These are phyloP conservation scores for Muscicapa adusta DNA, from an alignment of 2,113 vertebrate genomes.

Conservation along the genomic window DNA sequence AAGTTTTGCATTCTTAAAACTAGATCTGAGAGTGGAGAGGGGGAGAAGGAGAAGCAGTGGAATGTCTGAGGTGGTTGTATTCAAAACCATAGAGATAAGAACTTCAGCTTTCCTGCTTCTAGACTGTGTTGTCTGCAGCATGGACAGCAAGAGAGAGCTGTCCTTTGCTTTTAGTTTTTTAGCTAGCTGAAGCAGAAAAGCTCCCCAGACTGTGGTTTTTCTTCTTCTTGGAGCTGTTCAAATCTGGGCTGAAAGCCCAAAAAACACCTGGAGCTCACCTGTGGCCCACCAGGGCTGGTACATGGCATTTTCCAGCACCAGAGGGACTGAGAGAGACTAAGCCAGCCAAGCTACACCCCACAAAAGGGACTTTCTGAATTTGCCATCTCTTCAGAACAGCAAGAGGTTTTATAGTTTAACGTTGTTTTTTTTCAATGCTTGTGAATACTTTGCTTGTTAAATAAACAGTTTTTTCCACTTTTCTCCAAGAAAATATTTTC, in stretches of 20 bases:
- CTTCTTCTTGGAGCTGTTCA: not conserved
- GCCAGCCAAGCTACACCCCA: fast-evolving
- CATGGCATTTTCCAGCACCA: not conserved
- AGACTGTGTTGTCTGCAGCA: not conserved
- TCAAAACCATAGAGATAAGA: not conserved
- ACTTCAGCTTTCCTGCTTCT: not conserved
- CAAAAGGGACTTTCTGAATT: not conserved
- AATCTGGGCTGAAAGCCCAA: not conserved
- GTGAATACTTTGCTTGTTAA: not conserved
- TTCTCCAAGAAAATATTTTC: not conserved
- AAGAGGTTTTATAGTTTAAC: not conserved
- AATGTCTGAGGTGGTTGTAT: no score
- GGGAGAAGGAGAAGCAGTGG: not conserved
- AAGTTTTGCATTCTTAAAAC: not conserved
- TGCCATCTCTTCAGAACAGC: not conserved
- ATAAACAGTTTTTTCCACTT: not conserved
- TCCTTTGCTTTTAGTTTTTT: not conserved
- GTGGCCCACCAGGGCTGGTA: not conserved
- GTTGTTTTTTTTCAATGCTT: not conserved
- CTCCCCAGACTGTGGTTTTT: not conserved
- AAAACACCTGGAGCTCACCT: not conserved
- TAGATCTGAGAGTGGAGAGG: not conserved
- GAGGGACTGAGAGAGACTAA: not conserved
- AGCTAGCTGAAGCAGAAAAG: not conserved
- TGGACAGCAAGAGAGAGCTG: not conserved